Base-by-base conservation (phyloP, 2,113 vertebrate species). In the Alethe castanea region DNA sequence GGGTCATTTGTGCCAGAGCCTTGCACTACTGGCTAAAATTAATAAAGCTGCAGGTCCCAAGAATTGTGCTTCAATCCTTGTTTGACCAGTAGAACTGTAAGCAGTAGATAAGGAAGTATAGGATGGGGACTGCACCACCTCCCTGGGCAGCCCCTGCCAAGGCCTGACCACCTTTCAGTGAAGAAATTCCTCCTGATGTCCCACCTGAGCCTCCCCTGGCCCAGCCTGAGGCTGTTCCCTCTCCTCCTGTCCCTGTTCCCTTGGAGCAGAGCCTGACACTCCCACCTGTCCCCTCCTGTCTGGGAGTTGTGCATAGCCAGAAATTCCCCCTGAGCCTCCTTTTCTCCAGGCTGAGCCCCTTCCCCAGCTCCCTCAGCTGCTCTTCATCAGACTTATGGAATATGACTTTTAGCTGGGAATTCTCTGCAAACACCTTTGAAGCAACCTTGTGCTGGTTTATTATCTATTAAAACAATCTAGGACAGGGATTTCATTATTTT, bases 211-310 rank as follows among this genome's bases (percentile, higher is more conserved):
- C 56, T 61, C 0, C 26, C 4, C 38, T 42, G 20, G 31, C 3
- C 0, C 47, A 53, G 13, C 33, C 0, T 23, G 48, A n/a, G n/a
- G 11, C 59, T 0, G 0, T 26, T 61, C 2, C 15, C 40, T 26
- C 57, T 54, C 5, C 6, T 61, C 59, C 69, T 84, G 69, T 33
- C n/a, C 40, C 48, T 62, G 38, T 62, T 25, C 11, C 38, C 17
- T 31, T 33, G 1, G 1, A 53, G 33, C 57, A 72, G 8, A 83
- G n/a, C n/a, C n/a, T n/a, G n/a, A n/a, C n/a, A n/a, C n/a, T n/a
- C n/a, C n/a, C n/a, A n/a, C n/a, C 47, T 71, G 47, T 7, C 47
- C 47, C 56, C 33, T 62, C 38, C 47, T 53, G 17, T 1, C 67
- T 62, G 80, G 25, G 67, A 45, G 1, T 1, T 62, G 67, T 45